phyloP scores from a whole-genome alignment of 2,797 vertebrate species.

The Acrossocheilus fasciatus region DNA sequence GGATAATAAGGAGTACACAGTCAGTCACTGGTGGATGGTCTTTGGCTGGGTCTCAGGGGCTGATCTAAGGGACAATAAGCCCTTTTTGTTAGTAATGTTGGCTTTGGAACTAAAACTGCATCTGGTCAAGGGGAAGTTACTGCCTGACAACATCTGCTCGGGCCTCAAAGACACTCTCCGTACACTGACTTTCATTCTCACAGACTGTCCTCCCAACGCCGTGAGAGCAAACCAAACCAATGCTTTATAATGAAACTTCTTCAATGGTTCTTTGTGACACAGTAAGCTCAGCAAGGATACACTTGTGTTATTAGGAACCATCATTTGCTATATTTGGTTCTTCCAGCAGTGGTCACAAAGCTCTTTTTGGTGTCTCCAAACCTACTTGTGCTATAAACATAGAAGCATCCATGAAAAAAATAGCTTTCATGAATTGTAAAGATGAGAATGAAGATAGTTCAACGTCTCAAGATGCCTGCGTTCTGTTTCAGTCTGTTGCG shows the following conservation, averaged over 20 bases:
- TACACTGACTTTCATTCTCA: constrained; percentile 18
- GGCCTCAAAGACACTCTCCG: constrained; percentile 30
- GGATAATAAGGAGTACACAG: constrained; percentile 50
- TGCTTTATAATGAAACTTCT: neutral
- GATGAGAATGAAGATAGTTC: neutral
- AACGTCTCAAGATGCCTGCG: neutral
- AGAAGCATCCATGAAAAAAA: neutral
- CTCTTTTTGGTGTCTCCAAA: neutral
- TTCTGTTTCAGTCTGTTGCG: neutral
- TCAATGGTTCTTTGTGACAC: neutral
- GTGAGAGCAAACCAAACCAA: neutral
- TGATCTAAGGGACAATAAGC: constrained; percentile 52
- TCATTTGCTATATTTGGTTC: neutral
- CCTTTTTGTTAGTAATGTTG: constrained; percentile 50
- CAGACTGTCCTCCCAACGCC: neutral
- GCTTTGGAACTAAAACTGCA: constrained; percentile 43
- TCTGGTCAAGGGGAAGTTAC: constrained; percentile 49
- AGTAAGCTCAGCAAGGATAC: neutral
- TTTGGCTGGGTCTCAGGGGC: constrained; percentile 51
- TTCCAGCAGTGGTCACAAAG: neutral
- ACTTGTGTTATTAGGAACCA: neutral
- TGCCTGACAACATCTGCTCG: constrained; percentile 47
- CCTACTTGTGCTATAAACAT: neutral
- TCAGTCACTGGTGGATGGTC: constrained; percentile 37
- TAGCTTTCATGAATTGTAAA: neutral